Percentiles rank a stretch among this genome's conserved stretches.
phyloP scores from a whole-genome alignment of 2,888 invertebrate genomes.

The Strigamia transsilvanica region DNA sequence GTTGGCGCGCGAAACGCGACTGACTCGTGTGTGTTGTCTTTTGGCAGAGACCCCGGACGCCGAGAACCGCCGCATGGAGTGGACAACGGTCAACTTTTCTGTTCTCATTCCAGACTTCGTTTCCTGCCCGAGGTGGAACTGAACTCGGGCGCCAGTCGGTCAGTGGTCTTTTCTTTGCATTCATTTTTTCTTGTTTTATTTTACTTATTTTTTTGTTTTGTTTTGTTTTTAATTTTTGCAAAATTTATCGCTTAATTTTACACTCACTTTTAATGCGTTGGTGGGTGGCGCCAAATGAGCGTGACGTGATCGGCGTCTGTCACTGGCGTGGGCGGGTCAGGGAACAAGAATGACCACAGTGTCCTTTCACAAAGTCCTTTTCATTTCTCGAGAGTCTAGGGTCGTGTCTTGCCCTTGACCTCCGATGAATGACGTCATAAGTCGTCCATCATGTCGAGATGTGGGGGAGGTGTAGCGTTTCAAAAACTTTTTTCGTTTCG shows the following conservation, averaged over 20 bases:
- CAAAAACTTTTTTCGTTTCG: background rate
- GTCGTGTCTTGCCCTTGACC: constrained; percentile 49
- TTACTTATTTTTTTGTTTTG: background rate
- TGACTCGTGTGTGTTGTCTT: constrained; percentile 46
- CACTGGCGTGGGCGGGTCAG: constrained; percentile 39
- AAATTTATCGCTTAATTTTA: constrained; percentile 42
- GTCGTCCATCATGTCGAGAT: constrained; percentile 32
- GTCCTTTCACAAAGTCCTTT: constrained; percentile 44
- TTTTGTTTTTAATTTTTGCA: constrained; percentile 33
- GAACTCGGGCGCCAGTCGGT: constrained; percentile 59
- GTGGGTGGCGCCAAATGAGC: constrained; percentile 36
- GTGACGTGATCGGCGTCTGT: constrained; percentile 47
- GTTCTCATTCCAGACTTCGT: constrained; percentile 61
- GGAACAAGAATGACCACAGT: constrained; percentile 44
- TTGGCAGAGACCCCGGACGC: constrained; percentile 60
- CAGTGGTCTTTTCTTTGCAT: constrained; percentile 32
- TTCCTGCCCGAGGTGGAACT: constrained; percentile 42
- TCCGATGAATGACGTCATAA: constrained; percentile 41
- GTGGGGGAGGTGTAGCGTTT: constrained; percentile 43
- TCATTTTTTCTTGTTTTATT: too few species aligned
- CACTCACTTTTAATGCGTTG: constrained; percentile 46
- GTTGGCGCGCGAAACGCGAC: constrained; percentile 46
- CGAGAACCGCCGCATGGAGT: constrained; percentile 59
- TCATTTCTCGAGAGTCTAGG: constrained; percentile 32
- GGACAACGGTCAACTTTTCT: constrained; percentile 60